Conservation (phyloP, 2,797 vertebrate genomes). For the Anguilla marmorata region DNA sequence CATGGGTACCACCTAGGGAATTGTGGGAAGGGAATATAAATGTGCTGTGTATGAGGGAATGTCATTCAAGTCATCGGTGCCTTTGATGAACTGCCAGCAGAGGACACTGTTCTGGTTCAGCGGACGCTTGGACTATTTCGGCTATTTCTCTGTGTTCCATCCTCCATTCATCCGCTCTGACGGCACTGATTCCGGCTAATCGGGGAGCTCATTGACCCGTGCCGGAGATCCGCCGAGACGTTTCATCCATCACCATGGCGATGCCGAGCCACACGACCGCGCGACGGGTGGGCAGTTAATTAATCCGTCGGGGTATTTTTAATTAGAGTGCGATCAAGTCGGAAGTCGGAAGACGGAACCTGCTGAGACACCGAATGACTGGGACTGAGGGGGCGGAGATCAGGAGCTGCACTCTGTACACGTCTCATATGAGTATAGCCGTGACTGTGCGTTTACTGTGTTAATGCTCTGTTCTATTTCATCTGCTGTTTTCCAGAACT, state of each 20-base stretch:
- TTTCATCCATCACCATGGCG: slow-evolving; percentile 7
- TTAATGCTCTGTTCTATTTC: background rate
- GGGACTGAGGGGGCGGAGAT: background rate
- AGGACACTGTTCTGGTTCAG: background rate
- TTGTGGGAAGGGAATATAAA: background rate
- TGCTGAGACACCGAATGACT: background rate
- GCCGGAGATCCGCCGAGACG: background rate
- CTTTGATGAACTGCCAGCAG: background rate
- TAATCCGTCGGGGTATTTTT: slow-evolving; percentile 19
- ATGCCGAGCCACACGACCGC: background rate
- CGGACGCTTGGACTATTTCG: background rate
- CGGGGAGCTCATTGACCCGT: background rate
- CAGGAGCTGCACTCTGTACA: background rate
- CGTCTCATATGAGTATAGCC: background rate
- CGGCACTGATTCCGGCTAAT: background rate
- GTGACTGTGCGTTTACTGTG: too few species aligned
- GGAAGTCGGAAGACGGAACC: background rate
- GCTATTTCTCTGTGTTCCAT: background rate
- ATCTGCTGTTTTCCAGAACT: background rate
- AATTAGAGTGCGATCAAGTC: slow-evolving; percentile 17
- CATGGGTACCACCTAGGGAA: background rate
- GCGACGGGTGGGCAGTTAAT: slow-evolving; percentile 11
- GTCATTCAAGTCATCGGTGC: background rate
- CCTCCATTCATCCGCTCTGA: background rate
- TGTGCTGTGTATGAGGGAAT: background rate